These are phyloP conservation scores for Heliothis subflexa DNA, from an alignment of 1,140 invertebrate species.

Conservation along the genomic window DNA sequence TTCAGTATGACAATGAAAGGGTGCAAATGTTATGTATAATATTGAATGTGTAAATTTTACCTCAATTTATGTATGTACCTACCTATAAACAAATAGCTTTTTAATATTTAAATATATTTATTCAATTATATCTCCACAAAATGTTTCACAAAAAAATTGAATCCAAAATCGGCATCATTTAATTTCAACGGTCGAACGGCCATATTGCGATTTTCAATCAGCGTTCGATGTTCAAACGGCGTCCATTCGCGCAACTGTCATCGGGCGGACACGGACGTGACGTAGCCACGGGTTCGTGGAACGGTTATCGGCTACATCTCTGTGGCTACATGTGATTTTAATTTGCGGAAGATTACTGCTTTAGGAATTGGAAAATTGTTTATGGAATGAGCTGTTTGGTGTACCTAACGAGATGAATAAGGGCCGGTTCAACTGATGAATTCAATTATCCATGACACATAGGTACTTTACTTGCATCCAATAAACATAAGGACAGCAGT, in stretches of 20 bases:
- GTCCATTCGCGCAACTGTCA: constrained; percentile 45
- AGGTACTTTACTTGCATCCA: too few species aligned
- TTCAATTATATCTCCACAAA: neutral
- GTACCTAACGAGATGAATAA: neutral
- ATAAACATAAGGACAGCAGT: too few species aligned
- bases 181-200: constrained; percentile 29
- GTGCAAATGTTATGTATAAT: too few species aligned
- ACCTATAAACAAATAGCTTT: too few species aligned
- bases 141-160: neutral
- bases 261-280: constrained; percentile 45
- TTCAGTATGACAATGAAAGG: too few species aligned
- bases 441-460: neutral
- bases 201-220: constrained; percentile 47
- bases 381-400: constrained; percentile 8
- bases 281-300: constrained; percentile 41
- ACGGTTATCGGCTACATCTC: constrained; percentile 42
- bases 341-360: constrained; percentile 36
- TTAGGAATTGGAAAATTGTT: constrained; percentile 32
- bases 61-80: too few species aligned
- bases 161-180: constrained; percentile 9
- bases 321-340: constrained; percentile 40
- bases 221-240: constrained; percentile 46
- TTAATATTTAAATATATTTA: too few species aligned
- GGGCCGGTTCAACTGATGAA: too few species aligned
- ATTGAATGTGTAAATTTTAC: too few species aligned